These are phyloP conservation scores for Nesogale talazaci DNA, from an alignment of 2,113 vertebrate genomes.

Conservation along the genomic window DNA sequence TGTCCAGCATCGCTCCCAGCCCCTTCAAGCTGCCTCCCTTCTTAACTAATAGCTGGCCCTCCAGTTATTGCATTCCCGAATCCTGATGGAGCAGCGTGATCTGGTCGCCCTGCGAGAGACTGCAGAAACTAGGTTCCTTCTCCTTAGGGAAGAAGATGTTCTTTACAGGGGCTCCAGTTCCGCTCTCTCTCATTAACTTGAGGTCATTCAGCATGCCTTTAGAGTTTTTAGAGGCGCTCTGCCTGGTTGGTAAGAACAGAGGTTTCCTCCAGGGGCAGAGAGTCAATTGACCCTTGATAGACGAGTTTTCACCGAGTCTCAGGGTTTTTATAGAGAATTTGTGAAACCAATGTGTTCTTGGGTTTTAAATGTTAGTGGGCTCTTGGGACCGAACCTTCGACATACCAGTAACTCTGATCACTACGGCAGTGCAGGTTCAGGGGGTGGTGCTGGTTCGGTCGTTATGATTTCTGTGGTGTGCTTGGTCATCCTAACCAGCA, in stretches of 20 bases:
- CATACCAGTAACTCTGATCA: background rate
- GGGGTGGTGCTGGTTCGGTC: background rate
- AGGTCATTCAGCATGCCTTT: background rate
- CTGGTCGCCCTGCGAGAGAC: conserved; percentile 27
- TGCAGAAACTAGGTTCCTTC: background rate
- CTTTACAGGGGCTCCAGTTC: background rate
- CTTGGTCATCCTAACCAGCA: conserved; percentile 5
- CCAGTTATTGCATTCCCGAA: conserved; percentile 7
- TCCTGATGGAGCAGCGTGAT: background rate
- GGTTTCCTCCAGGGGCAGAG: background rate
- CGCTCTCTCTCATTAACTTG: conserved; percentile 20
- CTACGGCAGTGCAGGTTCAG: background rate
- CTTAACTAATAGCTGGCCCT: conserved; percentile 1
- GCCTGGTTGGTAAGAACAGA: conserved; percentile 23
- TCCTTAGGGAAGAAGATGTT: background rate
- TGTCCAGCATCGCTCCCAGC: background rate
- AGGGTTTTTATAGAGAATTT: conserved; percentile 15
- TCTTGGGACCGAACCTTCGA: background rate
- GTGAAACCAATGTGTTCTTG: background rate
- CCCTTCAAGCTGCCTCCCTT: background rate
- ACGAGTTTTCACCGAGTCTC: conserved; percentile 34
- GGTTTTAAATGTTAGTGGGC: conserved; percentile 27
- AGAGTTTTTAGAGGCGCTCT: conserved; percentile 39
- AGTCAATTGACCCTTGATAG: conserved; percentile 47
- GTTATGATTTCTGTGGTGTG: background rate